Base-by-base conservation (phyloP, 2,113 vertebrate genomes). In the Xiphophorus couchianus region DNA sequence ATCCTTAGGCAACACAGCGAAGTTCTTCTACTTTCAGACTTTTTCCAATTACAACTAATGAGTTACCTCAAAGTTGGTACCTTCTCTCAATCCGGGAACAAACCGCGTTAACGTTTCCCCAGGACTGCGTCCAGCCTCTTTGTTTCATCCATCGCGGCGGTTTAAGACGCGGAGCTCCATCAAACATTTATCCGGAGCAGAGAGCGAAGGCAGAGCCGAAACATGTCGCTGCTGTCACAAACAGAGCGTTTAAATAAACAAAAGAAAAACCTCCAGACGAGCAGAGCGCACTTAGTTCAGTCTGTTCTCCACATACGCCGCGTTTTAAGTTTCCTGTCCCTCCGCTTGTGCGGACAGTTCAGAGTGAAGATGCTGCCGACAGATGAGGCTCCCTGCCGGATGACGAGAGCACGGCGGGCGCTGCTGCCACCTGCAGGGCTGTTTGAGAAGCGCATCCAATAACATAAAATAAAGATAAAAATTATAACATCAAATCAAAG, bases 361-460 rank as follows among this genome's bases (percentile, higher is more conserved):
- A n/a, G 69, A 13, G 35, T 51, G 82, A 70, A 31, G 84, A 74
- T 39, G 85, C 69, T 72, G 86, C 35, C 27, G 27, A 51, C 60
- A 0, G 75, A 39, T 33, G 64, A 1, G 29, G 64, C 15, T 30
- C 27, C n/a, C 80, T 61, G 11, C 69, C 11, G 62, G 62, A 54
- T 25, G 69, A 13, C n/a, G 3, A 48, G 17, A 5, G 5, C 5
- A 5, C 65, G 1, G 7, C 1, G 78, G 58, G 66, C 58, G 9
- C 11, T 27, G 69, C 83, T 76, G 90, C 67, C 91, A 61, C 84
- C 85, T 90, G 83, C 71, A 66, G 93, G 88, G 27, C 0, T 0
- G 62, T 54, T 39, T 71, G 58, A 80, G 91, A 74, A 88, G 62
- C 79, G 68, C 48, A 27, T 10, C 13, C 13, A 5, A 10, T 48